These are phyloP conservation scores for Lasioglossum vierecki DNA, from an alignment of 2,888 invertebrate genomes.

Conservation along the genomic window DNA sequence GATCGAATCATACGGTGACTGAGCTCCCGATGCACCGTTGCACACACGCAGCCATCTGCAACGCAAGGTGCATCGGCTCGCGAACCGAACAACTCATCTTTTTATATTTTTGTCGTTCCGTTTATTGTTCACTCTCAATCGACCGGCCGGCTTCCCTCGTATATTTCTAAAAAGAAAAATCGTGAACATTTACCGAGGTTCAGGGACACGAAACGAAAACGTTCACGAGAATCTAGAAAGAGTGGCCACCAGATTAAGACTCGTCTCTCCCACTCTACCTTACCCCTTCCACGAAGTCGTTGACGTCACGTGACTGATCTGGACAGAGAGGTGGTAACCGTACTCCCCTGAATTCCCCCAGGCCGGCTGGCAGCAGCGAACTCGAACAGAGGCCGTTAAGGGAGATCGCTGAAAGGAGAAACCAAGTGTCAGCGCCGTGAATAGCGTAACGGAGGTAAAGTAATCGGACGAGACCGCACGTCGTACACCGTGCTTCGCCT, in stretches of 20 bases:
- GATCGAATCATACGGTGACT: constrained; percentile 44
- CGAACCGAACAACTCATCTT: not conserved
- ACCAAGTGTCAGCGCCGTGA: constrained; percentile 27
- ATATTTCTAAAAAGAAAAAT: too few species aligned
- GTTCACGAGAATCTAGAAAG: too few species aligned
- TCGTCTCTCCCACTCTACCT: too few species aligned
- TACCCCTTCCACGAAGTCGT: too few species aligned
- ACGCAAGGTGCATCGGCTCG: constrained; percentile 4
- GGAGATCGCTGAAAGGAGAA: constrained; percentile 13
- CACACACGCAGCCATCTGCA: too few species aligned
- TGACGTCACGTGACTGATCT: too few species aligned
- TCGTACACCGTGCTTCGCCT: constrained; percentile 33
- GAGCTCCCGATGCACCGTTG: constrained; percentile 22
- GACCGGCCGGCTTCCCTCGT: not conserved
- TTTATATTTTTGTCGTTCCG: constrained; percentile 34
- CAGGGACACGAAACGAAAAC: too few species aligned
- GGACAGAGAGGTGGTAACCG: too few species aligned
- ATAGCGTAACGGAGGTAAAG: constrained; percentile 55
- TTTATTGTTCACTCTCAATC: constrained; percentile 54
- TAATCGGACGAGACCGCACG: constrained; percentile 64
- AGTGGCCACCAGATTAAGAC: too few species aligned
- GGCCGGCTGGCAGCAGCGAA: too few species aligned
- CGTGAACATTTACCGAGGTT: too few species aligned
- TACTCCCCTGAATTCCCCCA: too few species aligned
- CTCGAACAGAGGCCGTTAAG: not conserved